phyloP scores from a whole-genome alignment of 2,888 invertebrate genomes.

The Mythimna albipuncta region DNA sequence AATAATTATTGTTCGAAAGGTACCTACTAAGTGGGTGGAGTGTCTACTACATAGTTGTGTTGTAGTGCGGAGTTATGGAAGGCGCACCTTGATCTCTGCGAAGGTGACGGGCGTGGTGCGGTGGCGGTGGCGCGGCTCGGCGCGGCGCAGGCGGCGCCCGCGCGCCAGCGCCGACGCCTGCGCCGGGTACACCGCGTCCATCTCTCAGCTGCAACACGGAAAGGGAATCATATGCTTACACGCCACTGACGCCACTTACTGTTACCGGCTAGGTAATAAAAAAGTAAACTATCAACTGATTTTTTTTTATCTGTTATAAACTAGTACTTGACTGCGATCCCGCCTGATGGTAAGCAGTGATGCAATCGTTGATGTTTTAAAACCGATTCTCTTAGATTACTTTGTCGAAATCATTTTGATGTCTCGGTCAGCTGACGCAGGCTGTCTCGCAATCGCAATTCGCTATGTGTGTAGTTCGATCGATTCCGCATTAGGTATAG shows the following conservation, averaged over 20 bases:
- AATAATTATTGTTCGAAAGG: too few relatives aligned
- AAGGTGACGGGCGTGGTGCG: constrained; percentile 94
- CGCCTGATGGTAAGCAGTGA: too few relatives aligned
- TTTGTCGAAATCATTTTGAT: background rate
- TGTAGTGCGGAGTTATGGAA: background rate
- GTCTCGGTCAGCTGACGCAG: background rate
- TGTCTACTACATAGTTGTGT: background rate
- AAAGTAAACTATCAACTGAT: background rate
- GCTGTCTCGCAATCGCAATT: background rate
- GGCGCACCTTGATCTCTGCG: constrained; percentile 92
- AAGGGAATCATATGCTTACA: background rate
- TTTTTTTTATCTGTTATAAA: too few relatives aligned
- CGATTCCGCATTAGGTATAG: background rate
- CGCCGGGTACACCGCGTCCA: constrained; percentile 94
- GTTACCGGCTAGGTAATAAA: too few relatives aligned
- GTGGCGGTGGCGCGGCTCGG: constrained; percentile 84
- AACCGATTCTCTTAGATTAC: background rate
- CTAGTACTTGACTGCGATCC: too few relatives aligned
- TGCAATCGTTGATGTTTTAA: background rate
- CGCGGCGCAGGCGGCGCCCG: constrained; percentile 81
- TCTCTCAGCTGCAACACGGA: constrained; percentile 61
- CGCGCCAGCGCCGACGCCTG: constrained; percentile 91
- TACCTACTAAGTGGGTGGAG: too few relatives aligned
- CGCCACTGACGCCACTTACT: background rate
- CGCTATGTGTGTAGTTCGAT: background rate